These are phyloP conservation scores for Aeoliscus strigatus DNA, from an alignment of 2,797 vertebrate genomes.

Conservation along the genomic window DNA sequence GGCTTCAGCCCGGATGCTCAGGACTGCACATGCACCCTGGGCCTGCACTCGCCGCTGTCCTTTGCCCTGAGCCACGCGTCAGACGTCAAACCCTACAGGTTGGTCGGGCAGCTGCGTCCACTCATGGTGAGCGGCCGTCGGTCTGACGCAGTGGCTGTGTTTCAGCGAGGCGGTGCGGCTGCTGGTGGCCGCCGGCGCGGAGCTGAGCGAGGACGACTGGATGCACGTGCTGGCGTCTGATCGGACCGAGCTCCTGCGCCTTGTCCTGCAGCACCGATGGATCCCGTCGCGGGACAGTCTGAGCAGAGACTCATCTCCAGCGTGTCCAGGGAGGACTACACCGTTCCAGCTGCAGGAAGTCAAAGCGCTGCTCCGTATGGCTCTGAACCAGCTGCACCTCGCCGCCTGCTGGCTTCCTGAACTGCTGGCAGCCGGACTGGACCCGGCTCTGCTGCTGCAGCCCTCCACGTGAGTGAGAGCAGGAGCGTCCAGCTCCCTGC, in stretches of 20 bases:
- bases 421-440: constrained; percentile 66
- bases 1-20: constrained; percentile 89
- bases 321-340: neutral
- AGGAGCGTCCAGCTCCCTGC: no score
- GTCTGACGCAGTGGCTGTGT: constrained; percentile 1
- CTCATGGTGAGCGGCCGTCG: no score
- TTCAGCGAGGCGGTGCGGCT: constrained; percentile 45
- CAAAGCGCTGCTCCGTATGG: constrained; percentile 46
- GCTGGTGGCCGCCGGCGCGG: constrained; percentile 62
- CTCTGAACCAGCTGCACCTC: constrained; percentile 25
- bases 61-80: constrained; percentile 21
- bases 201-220: constrained; percentile 44
- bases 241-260: constrained; percentile 47
- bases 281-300: no score
- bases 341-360: constrained; percentile 43
- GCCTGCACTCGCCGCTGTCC: constrained; percentile 42
- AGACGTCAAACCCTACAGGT: constrained; percentile 32
- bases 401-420: constrained; percentile 67
- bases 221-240: constrained; percentile 31
- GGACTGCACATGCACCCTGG: constrained; percentile 58
- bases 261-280: constrained; percentile 60
- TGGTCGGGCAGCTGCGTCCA: no score
- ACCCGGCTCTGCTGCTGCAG: constrained; percentile 62
- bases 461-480: constrained; percentile 61
- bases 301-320: no score